Percentiles rank a stretch among this genome's conserved stretches.
These are phyloP conservation scores for Entelurus aequoreus DNA, from an alignment of 2,113 vertebrate genomes.

Conservation along the genomic window DNA sequence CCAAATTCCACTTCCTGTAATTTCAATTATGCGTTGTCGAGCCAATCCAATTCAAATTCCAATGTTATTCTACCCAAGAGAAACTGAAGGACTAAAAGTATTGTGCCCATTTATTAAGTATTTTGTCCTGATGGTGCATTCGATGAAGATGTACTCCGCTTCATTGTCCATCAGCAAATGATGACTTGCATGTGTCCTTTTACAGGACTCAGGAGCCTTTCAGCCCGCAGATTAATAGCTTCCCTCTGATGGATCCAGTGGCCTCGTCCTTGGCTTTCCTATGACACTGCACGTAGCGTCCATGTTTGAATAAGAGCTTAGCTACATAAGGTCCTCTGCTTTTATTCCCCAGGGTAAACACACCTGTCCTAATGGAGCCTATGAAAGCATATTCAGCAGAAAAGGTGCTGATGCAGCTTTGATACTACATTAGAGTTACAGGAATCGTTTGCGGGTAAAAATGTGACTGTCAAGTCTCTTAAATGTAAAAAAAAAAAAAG, in stretches of 20 bases:
- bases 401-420: constrained; percentile 5
- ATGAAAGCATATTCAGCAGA: constrained; percentile 33
- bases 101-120: no score
- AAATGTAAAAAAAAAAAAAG: constrained; percentile 27
- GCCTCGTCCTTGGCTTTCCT: constrained; percentile 39
- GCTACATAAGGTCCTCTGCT: constrained; percentile 38
- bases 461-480: constrained; percentile 24
- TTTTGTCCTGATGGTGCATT: neutral
- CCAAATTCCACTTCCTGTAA: no score
- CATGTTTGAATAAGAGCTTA: constrained; percentile 56
- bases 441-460: constrained; percentile 1
- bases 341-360: constrained; percentile 50
- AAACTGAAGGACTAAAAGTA: no score
- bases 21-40: no score
- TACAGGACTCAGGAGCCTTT: constrained; percentile 14
- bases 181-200: constrained; percentile 23
- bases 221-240: constrained; percentile 45
- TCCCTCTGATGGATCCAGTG: constrained; percentile 33
- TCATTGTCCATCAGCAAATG: constrained; percentile 12
- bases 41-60: no score
- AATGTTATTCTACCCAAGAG: no score
- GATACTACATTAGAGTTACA: constrained; percentile 5
- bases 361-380: constrained; percentile 52
- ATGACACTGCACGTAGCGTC: constrained; percentile 30
- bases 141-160: constrained; percentile 6